phyloP scores from a whole-genome alignment of 2,797 vertebrate species.

The Meriones psammophilus region DNA sequence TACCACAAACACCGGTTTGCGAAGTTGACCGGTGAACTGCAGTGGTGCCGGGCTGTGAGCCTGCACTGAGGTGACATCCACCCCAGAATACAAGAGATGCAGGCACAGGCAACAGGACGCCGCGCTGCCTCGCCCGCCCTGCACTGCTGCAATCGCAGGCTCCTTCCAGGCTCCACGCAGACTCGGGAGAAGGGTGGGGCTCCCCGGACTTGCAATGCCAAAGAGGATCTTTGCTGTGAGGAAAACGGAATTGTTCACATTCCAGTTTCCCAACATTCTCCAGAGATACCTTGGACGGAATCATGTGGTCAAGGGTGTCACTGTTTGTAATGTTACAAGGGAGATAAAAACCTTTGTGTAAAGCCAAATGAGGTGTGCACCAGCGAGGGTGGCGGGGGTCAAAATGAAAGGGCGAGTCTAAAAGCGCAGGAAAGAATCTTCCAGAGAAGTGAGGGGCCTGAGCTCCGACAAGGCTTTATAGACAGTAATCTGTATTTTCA shows the following conservation, averaged over 20 bases:
- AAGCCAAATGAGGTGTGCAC: slow-evolving; percentile 26
- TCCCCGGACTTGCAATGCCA: slow-evolving; percentile 38
- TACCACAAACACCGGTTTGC: slow-evolving; percentile 41
- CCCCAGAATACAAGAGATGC: not conserved
- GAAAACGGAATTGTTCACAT: slow-evolving; percentile 39
- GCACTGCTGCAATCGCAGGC: slow-evolving; percentile 71
- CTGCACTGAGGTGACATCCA: not conserved
- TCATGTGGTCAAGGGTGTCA: not conserved
- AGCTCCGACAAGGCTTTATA: not conserved
- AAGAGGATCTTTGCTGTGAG: slow-evolving; percentile 61
- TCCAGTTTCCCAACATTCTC: not conserved
- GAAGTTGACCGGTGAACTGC: slow-evolving; percentile 13
- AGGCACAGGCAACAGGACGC: slow-evolving; percentile 37
- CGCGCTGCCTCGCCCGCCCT: slow-evolving; percentile 51
- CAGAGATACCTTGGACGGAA: slow-evolving; percentile 2
- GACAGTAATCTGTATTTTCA: not conserved
- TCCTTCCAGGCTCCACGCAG: slow-evolving; percentile 73
- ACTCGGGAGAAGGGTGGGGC: slow-evolving; percentile 80
- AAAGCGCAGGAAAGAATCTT: slow-evolving; percentile 15
- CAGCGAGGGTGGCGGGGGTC: slow-evolving; percentile 33
- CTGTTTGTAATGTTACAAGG: not conserved
- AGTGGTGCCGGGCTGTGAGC: slow-evolving; percentile 28
- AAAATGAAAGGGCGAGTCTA: slow-evolving; percentile 70
- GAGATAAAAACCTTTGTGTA: slow-evolving; percentile 67
- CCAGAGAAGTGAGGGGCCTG: slow-evolving; percentile 4